A percentile compares a stretch with the other conserved stretches of the same genome.
Evolutionary conservation across 2,113 vertebrate genomes (phyloP).

Genomic region (Proteles cristata): DNA sequence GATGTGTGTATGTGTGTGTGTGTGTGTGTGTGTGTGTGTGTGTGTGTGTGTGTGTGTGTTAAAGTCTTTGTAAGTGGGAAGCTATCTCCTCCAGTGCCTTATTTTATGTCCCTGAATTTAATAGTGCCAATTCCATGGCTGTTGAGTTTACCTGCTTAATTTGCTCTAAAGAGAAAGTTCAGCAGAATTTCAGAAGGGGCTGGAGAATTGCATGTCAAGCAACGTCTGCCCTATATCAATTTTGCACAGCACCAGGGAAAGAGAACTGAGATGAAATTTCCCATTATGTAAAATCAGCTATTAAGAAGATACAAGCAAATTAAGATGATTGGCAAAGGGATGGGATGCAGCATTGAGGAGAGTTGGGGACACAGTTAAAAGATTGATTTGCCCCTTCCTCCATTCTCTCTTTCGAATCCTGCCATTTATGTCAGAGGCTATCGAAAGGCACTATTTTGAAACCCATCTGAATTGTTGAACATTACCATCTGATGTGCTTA

Average conservation of each 20-base stretch:
- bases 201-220: conserved; percentile 74
- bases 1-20: conserved; percentile 51
- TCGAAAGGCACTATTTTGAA: conserved; percentile 71
- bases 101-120: conserved; percentile 80
- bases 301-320: conserved; percentile 58
- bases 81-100: conserved; percentile 79
- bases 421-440: conserved; percentile 37
- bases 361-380: not conserved
- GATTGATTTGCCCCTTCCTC: not conserved
- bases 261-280: conserved; percentile 57
- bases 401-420: not conserved
- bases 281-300: conserved; percentile 66
- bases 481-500: conserved; percentile 75
- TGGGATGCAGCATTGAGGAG: not conserved
- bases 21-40: conserved; percentile 60
- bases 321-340: conserved; percentile 29
- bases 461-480: conserved; percentile 74
- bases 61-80: conserved; percentile 72
- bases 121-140: conserved; percentile 81
- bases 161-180: conserved; percentile 84
- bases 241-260: conserved; percentile 43
- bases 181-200: conserved; percentile 84
- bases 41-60: conserved; percentile 47
- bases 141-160: conserved; percentile 84
- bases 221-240: conserved; percentile 53